A percentile compares a stretch with the other conserved stretches of the same genome.
phyloP scores from a whole-genome alignment of 2,113 vertebrate species.

The Pontoporia blainvillei region DNA sequence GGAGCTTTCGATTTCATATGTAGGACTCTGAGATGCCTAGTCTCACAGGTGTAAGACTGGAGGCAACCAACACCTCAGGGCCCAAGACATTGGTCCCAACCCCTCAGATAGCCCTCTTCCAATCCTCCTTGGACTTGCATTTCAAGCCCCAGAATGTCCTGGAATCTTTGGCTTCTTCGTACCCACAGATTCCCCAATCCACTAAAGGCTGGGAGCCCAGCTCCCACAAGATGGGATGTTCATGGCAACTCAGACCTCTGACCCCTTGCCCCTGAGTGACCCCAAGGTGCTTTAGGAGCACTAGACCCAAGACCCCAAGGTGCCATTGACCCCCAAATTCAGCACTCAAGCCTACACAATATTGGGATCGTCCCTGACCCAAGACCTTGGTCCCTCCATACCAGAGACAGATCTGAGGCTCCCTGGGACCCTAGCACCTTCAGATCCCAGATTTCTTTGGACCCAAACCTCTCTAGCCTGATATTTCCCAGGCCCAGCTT shows the following conservation, averaged over 20 bases:
- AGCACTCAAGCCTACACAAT: background rate
- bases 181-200: background rate
- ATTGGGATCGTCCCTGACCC: background rate
- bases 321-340: background rate
- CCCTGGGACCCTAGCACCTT: background rate
- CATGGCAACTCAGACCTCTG: slow-evolving; percentile 5
- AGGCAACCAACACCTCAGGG: background rate
- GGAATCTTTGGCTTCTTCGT: slow-evolving; percentile 20
- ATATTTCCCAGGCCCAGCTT: background rate
- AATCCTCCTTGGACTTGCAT: background rate
- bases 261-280: background rate
- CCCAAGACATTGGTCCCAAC: background rate
- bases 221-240: background rate
- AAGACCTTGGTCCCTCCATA: background rate
- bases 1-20: background rate
- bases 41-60: background rate
- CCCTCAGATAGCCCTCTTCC: background rate
- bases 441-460: background rate
- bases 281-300: slow-evolving; percentile 35
- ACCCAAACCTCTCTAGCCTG: background rate
- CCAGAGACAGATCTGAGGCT: background rate
- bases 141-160: slow-evolving; percentile 9
- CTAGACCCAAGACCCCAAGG: slow-evolving; percentile 28
- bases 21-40: background rate
- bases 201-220: background rate